These are phyloP conservation scores for Pseudeuparius sepicola DNA, from an alignment of 2,888 invertebrate species.

Conservation along the genomic window DNA sequence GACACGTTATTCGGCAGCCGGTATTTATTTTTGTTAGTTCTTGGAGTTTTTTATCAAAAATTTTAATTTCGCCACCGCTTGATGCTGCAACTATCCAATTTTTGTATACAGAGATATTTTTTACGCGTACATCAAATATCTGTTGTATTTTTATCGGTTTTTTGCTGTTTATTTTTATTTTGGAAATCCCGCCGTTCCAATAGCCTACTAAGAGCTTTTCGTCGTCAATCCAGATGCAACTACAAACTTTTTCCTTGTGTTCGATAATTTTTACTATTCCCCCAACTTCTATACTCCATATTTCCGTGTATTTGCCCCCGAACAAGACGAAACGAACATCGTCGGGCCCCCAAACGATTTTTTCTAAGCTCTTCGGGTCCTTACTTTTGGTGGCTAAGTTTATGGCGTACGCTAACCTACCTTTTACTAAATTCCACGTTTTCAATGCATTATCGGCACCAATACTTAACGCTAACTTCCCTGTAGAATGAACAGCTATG, in stretches of 20 bases:
- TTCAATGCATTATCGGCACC: slow-evolving; percentile 74
- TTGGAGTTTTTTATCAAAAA: slow-evolving; percentile 50
- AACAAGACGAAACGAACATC: slow-evolving; percentile 69
- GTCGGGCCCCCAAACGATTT: slow-evolving; percentile 57
- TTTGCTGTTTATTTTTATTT: slow-evolving; percentile 46
- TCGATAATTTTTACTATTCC: slow-evolving; percentile 57
- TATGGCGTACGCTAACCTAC: slow-evolving; percentile 81
- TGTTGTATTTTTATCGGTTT: slow-evolving; percentile 41
- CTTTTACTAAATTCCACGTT: slow-evolving; percentile 93
- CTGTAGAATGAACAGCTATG: slow-evolving; percentile 78
- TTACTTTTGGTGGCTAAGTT: slow-evolving; percentile 64
- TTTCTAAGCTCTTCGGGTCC: slow-evolving; percentile 33
- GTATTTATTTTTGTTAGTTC: slow-evolving; percentile 52
- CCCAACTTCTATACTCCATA: slow-evolving; percentile 74
- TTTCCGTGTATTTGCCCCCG: slow-evolving; percentile 60
- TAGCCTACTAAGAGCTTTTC: slow-evolving; percentile 57
- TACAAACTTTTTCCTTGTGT: slow-evolving; percentile 59
- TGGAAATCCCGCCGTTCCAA: slow-evolving; percentile 60
- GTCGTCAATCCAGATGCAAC: slow-evolving; percentile 59
- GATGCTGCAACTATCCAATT: slow-evolving; percentile 58
- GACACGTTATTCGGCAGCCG: slow-evolving; percentile 64
- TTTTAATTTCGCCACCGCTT: slow-evolving; percentile 69
- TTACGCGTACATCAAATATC: slow-evolving; percentile 59
- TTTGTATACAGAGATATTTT: slow-evolving; percentile 47
- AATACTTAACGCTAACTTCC: slow-evolving; percentile 78